Percentiles rank a stretch among this genome's conserved stretches.
phyloP scores from a whole-genome alignment of 2,888 invertebrate species.

The Psylliodes chrysocephalus region DNA sequence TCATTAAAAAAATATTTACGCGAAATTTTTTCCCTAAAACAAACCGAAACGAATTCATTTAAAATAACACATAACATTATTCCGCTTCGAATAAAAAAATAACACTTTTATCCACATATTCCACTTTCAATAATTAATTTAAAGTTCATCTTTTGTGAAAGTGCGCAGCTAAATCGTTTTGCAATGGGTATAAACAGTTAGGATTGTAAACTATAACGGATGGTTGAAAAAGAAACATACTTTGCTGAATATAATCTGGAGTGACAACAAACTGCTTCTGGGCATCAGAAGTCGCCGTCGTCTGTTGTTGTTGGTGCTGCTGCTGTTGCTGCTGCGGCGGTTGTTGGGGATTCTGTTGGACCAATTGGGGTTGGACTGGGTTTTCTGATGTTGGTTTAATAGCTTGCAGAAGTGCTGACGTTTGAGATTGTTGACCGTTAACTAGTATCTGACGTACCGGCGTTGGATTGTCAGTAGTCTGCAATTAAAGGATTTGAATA shows the following conservation, averaged over 20 bases:
- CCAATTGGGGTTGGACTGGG: slow-evolving; percentile 21
- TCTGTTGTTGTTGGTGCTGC: slow-evolving; percentile 35
- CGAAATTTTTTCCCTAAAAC: no score
- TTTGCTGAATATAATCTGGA: slow-evolving; percentile 93
- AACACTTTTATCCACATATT: slow-evolving; percentile 18
- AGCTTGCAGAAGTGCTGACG: slow-evolving; percentile 59
- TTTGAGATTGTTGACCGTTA: slow-evolving; percentile 62
- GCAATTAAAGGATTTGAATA: not conserved
- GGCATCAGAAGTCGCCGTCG: slow-evolving; percentile 45
- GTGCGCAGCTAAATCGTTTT: slow-evolving; percentile 59
- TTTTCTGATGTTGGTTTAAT: slow-evolving; percentile 58
- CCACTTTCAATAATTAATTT: not conserved
- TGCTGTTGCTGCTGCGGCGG: slow-evolving; percentile 24
- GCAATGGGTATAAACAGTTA: slow-evolving; percentile 64
- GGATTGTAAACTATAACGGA: slow-evolving; percentile 64
- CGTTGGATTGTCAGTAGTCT: slow-evolving; percentile 34
- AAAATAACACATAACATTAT: no score
- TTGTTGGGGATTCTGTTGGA: slow-evolving; percentile 33
- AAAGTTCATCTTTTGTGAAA: slow-evolving; percentile 47
- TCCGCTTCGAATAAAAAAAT: no score
- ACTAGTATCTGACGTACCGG: slow-evolving; percentile 59
- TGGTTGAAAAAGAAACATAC: slow-evolving; percentile 72
- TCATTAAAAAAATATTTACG: no score
- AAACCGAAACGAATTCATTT: no score
- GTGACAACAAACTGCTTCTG: slow-evolving; percentile 84